A percentile compares a stretch with the other conserved stretches of the same genome.
Conservation (phyloP, 2,113 vertebrate species). For the Indicator maculatus region DNA sequence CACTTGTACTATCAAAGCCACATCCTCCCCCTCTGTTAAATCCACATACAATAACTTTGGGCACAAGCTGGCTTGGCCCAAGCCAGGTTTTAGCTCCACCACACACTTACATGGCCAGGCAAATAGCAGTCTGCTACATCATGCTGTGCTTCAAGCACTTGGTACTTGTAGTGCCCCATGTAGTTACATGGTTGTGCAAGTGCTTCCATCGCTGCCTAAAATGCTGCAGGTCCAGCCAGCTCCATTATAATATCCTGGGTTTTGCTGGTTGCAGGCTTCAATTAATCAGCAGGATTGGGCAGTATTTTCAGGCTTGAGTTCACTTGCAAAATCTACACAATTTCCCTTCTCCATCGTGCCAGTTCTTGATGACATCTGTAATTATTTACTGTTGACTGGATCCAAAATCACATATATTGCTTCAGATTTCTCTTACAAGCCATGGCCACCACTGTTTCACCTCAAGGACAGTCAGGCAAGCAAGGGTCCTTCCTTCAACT, state of each 20-base stretch:
- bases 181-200: not conserved
- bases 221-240: not conserved
- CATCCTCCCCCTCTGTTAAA: not conserved
- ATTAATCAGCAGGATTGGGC: not conserved
- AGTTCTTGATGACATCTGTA: not conserved
- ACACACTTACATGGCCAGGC: accelerated
- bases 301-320: not conserved
- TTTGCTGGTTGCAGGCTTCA: not conserved
- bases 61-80: not conserved
- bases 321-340: not conserved
- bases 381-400: not conserved
- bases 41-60: not conserved
- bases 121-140: not conserved
- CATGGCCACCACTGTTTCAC: not conserved
- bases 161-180: not conserved
- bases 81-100: not conserved
- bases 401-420: not conserved
- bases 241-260: not conserved
- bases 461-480: not conserved
- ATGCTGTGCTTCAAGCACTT: not conserved
- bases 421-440: not conserved
- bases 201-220: not conserved
- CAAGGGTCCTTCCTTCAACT: not conserved
- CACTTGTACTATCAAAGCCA: not conserved
- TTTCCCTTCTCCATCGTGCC: not conserved